Evolutionary conservation across 2,113 vertebrate genomes (phyloP), one percentile per base, ranked within the genome.

Genomic region (Pygoscelis antarcticus): DNA sequence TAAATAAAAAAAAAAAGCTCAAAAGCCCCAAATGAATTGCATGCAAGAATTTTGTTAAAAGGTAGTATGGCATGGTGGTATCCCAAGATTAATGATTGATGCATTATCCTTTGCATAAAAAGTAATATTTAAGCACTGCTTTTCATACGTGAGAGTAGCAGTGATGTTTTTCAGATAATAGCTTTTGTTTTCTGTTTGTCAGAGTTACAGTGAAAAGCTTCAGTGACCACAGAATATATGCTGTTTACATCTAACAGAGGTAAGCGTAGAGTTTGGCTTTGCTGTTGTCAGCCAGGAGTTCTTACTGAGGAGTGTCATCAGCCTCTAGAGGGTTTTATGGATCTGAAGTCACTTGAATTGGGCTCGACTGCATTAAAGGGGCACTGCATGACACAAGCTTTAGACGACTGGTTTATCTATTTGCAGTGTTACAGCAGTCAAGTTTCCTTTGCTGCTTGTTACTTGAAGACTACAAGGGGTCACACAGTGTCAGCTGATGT

Each of bases 251-350:
- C 26, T 64, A 46, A 40, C 52, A 46, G 60, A 80, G 68, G 40
- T 77, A 72, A 86, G 58, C 9, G 57, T 20, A 55, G 55, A 54
- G 75, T 78, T 83, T 84, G 93, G 65, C 83, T 96, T 94, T 93
- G 83, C 94, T 19, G 55, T 89, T 96, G 96, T 96, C 97, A 97
- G 85, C 90, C 94, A 87, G 94, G 95, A 97, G 96, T 88, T 94
- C 85, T 93, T 95, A 70, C 91, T 96, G 97, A 98, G 97, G 74
- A 95, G 88, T 98, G 97, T 96, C 98, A 98, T 98, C 96, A 95
- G 97, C 97, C 98, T 98, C 98, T 93, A 96, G 98, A 98, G 98
- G 97, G 85, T 97, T 91, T 96, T 98, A 95, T 95, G 98, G 98
- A 97, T 98, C 97, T 98, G 90, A 97, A 98, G 94, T 98, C 94